Evolutionary conservation across 2,888 invertebrate genomes (phyloP).

Genomic region (Cantharis nigra): DNA sequence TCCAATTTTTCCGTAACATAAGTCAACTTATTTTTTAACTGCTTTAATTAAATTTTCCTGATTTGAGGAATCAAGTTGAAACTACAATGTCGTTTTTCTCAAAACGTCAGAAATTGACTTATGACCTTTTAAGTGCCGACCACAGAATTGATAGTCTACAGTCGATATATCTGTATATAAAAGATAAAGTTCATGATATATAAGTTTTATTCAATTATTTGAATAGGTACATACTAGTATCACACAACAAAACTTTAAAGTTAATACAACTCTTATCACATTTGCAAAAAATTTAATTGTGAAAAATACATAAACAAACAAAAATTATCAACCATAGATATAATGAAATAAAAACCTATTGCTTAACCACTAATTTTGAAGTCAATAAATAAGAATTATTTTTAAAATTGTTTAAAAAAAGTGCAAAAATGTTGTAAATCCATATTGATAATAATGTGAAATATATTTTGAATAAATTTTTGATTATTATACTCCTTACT

Average conservation of each 20-base stretch:
- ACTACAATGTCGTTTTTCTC: too few relatives aligned
- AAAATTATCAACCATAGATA: background rate
- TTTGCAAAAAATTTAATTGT: background rate
- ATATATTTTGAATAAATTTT: background rate
- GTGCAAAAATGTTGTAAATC: background rate
- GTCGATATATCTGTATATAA: background rate
- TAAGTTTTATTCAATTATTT: constrained; percentile 8
- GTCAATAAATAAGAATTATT: background rate
- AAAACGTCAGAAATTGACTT: too few relatives aligned
- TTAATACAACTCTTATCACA: constrained; percentile 17
- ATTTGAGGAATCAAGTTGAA: too few relatives aligned
- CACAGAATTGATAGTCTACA: background rate
- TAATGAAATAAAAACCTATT: background rate
- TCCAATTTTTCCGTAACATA: too few relatives aligned
- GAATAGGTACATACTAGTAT: constrained; percentile 18
- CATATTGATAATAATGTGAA: background rate
- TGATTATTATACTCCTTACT: background rate
- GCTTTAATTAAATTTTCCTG: too few relatives aligned
- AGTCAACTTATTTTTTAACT: too few relatives aligned
- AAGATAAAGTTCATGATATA: background rate
- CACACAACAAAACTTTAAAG: constrained; percentile 27
- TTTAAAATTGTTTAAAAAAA: background rate
- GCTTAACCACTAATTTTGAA: background rate
- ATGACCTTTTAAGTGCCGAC: too few relatives aligned
- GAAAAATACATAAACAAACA: background rate